Base-by-base conservation (phyloP, 2,113 vertebrate genomes). In the Callithrix jacchus region DNA sequence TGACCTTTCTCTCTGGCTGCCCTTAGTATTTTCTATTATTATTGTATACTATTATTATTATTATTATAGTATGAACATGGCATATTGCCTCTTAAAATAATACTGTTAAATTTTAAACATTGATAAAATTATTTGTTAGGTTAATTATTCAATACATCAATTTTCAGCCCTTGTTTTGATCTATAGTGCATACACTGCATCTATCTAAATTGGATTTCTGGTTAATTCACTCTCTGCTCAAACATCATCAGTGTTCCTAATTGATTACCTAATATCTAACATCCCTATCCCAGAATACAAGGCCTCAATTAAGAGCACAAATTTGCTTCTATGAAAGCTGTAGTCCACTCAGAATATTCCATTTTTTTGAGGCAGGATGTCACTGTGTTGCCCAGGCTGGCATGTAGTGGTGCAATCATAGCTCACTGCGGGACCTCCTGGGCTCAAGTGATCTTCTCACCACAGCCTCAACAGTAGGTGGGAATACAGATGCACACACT, bases 201-300 rank as follows among this genome's bases (percentile, higher is more conserved):
- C 66, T 82, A 81, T 66, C 77, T 87, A 93, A 94, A 89, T 87
- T 89, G 49, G 52, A 95, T 94, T 93, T 95, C 89, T 93, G 79
- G 93, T 88, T 93, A 80, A 93, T 94, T 93, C 47, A 94, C 37
- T 86, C 27, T 17, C n/a, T 86, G n/a, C n/a, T 92, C 86, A 94
- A 93, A 91, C 52, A 89, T 86, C 89, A 74, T 94, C 58, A 73
- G 25, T 13, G 17, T 64, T 96, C 20, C 66, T 42, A 25, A 71
- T n/a, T 85, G 88, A 96, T 95, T 91, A 47, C 23, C 52, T 70
- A 25, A 47, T 73, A 32, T 40, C 77, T 89, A 74, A 86, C 64
- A n/a, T 85, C 76, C 54, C 42, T 32, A 56, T 93, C 68, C 42
- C 74, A 47, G 73, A 96, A 90, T 11, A 49, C 16, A 45, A 84